These are phyloP conservation scores for Plotosus lineatus DNA, from an alignment of 2,113 vertebrate genomes.

Conservation along the genomic window DNA sequence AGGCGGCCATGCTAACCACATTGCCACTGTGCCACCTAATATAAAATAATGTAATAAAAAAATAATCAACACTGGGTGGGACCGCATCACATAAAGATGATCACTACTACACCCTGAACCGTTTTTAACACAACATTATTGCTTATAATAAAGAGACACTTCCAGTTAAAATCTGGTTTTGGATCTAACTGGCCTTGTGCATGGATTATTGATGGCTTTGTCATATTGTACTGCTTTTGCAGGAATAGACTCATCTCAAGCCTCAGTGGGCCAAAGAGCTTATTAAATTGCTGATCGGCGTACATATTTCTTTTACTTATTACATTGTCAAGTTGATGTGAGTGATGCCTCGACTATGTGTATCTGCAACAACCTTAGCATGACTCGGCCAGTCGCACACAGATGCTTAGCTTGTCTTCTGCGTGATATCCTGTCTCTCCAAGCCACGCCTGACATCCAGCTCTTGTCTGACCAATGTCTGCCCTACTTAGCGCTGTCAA, in stretches of 20 bases:
- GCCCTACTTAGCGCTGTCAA: slow-evolving; percentile 12
- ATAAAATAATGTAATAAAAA: neutral
- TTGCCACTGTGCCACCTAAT: too few species aligned
- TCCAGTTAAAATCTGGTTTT: neutral
- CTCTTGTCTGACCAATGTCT: neutral
- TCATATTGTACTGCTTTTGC: neutral
- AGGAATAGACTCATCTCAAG: neutral
- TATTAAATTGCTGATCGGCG: slow-evolving; percentile 20
- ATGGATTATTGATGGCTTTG: slow-evolving; percentile 6
- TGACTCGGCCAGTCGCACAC: neutral
- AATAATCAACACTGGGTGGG: neutral
- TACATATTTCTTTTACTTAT: slow-evolving; percentile 19
- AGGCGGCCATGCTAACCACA: too few species aligned
- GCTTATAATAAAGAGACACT: neutral
- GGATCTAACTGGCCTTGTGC: neutral
- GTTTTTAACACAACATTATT: neutral
- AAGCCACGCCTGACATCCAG: slow-evolving; percentile 12
- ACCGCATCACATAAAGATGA: neutral
- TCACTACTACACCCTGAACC: neutral
- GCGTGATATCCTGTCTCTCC: slow-evolving; percentile 19
- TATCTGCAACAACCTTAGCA: neutral
- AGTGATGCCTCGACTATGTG: neutral
- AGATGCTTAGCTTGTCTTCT: slow-evolving; percentile 27
- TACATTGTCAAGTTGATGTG: slow-evolving; percentile 8
- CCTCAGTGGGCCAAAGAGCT: neutral